These are phyloP conservation scores for Labeo catla DNA, from an alignment of 2,113 vertebrate genomes.

Conservation along the genomic window DNA sequence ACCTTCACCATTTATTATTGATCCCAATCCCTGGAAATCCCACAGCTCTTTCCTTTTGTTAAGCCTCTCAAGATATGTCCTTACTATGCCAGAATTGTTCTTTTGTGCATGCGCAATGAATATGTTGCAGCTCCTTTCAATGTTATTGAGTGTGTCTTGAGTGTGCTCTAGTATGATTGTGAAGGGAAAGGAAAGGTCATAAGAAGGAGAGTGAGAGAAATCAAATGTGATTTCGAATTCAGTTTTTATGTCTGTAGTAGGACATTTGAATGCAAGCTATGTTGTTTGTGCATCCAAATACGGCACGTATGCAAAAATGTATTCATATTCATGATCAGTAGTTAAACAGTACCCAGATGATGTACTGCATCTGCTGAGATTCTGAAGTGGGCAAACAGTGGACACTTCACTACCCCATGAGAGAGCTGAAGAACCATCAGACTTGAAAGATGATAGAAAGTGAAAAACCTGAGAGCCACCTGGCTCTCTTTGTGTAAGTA, in stretches of 20 bases:
- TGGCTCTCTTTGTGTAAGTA: not conserved
- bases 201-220: constrained; percentile 6
- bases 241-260: not conserved
- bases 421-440: not conserved
- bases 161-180: not conserved
- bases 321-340: not conserved
- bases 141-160: not conserved
- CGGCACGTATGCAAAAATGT: not conserved
- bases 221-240: not conserved
- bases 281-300: not conserved
- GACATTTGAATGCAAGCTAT: not conserved
- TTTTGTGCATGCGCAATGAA: constrained; percentile 20
- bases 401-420: not conserved
- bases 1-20: constrained; percentile 35
- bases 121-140: not conserved
- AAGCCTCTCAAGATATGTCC: not conserved
- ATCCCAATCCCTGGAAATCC: constrained; percentile 53
- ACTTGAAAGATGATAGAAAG: not conserved
- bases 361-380: not conserved
- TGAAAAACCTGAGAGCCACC: not conserved
- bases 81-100: not conserved
- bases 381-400: not conserved
- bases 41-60: not conserved
- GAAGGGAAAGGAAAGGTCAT: constrained; percentile 52
- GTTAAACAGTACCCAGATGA: not conserved